phyloP scores from a whole-genome alignment of 2,113 vertebrate species.

The Pardalotus punctatus region DNA sequence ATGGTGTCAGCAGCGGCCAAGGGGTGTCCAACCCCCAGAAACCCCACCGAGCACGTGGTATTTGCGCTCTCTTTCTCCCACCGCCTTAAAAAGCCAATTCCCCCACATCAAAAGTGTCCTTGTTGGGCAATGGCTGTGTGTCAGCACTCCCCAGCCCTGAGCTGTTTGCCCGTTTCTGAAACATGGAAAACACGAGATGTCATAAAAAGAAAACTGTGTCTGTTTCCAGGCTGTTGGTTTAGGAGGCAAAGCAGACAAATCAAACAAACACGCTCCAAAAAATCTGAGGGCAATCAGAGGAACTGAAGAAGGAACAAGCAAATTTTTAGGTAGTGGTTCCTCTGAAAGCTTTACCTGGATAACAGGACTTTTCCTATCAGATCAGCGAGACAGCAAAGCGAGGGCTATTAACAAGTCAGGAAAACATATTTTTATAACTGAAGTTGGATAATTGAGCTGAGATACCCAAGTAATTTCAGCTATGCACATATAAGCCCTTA shows the following conservation, averaged over 20 bases:
- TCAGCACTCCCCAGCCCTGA: constrained; percentile 25
- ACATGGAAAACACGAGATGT: constrained; percentile 31
- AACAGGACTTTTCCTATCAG: not conserved
- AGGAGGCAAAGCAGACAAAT: constrained; percentile 20
- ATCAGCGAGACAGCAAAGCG: not conserved
- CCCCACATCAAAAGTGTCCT: constrained; percentile 48
- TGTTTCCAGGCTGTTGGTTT: constrained; percentile 36
- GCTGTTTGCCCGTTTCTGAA: constrained; percentile 24
- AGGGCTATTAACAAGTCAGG: not conserved
- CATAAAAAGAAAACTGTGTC: constrained; percentile 15
- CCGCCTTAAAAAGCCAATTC: constrained; percentile 23
- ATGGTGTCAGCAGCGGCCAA: constrained; percentile 20
- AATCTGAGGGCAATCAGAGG: not conserved
- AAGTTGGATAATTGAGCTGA: not conserved
- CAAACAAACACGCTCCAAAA: not conserved
- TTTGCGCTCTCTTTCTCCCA: constrained; percentile 24
- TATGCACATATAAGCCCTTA: not conserved
- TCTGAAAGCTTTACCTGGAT: not conserved
- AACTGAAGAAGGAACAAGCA: not conserved
- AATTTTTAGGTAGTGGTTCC: not conserved
- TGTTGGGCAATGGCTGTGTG: constrained; percentile 35
- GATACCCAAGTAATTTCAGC: not conserved
- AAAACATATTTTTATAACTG: not conserved
- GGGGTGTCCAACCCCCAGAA: not conserved
- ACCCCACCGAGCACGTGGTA: not conserved